These are phyloP conservation scores for Mus spretus DNA, from an alignment of 2,797 vertebrate genomes.

Conservation along the genomic window DNA sequence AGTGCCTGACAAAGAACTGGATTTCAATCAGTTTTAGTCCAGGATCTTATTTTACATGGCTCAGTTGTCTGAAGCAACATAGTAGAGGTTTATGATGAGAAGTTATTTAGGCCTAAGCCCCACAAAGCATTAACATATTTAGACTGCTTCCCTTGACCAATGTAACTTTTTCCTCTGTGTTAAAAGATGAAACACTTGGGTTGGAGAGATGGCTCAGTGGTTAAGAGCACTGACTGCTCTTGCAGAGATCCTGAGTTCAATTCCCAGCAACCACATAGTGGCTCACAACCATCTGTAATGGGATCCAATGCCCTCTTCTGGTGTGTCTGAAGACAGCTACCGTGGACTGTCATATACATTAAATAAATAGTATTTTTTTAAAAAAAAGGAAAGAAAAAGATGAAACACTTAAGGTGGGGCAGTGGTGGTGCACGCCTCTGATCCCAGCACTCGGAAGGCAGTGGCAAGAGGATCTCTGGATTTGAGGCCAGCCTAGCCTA, in stretches of 20 bases:
- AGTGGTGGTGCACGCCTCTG: neutral
- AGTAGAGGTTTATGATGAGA: constrained; percentile 69
- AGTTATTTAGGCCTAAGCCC: constrained; percentile 62
- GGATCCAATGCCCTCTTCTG: no score
- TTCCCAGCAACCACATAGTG: no score
- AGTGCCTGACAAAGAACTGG: constrained; percentile 42
- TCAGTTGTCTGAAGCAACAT: constrained; percentile 61
- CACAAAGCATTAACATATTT: constrained; percentile 57
- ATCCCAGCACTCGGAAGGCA: neutral
- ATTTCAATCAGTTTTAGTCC: constrained; percentile 28
- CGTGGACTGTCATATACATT: no score
- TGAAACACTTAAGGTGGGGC: neutral
- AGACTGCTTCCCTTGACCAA: constrained; percentile 70
- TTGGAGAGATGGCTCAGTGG: no score
- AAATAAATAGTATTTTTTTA: no score
- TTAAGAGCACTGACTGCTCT: no score
- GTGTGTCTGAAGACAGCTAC: no score
- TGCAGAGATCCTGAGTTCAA: no score
- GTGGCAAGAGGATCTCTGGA: neutral
- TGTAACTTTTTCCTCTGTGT: constrained; percentile 47
- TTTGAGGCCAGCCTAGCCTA: neutral
- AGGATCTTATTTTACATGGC: constrained; percentile 69
- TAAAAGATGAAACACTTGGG: neutral
- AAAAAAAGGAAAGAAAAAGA: no score
- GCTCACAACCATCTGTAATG: no score